Evolutionary conservation across 2,797 vertebrate genomes (phyloP).

Genomic region (Betta splendens): DNA sequence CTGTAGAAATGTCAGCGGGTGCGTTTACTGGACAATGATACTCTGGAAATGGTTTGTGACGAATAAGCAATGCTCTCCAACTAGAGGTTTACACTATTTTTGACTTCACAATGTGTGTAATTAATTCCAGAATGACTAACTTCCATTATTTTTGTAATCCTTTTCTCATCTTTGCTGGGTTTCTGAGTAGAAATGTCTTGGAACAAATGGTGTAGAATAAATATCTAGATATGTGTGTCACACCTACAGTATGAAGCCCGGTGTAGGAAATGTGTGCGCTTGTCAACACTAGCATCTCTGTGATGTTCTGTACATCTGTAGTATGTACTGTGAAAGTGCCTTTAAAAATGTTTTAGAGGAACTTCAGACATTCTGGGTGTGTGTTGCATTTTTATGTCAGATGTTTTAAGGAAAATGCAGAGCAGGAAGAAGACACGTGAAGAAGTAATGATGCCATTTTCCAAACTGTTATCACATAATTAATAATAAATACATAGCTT

Average conservation of each 20-base stretch:
- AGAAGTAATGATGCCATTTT: slow-evolving; percentile 78
- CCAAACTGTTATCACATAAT: slow-evolving; percentile 68
- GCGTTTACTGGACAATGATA: slow-evolving; percentile 46
- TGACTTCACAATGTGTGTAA: slow-evolving; percentile 66
- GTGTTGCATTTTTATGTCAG: slow-evolving; percentile 76
- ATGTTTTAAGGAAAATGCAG: slow-evolving; percentile 63
- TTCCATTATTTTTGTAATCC: slow-evolving; percentile 70
- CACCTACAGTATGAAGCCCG: slow-evolving; percentile 50
- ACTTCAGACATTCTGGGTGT: slow-evolving; percentile 87
- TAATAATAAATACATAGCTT: slow-evolving; percentile 84
- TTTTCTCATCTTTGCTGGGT: slow-evolving; percentile 44
- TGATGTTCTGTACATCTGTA: slow-evolving; percentile 91
- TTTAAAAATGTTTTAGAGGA: slow-evolving; percentile 92
- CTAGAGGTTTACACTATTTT: slow-evolving; percentile 66
- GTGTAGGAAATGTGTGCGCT: slow-evolving; percentile 57
- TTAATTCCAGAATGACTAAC: slow-evolving; percentile 68
- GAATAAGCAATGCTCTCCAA: slow-evolving; percentile 55
- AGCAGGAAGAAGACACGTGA: slow-evolving; percentile 50
- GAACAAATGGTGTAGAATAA: slow-evolving; percentile 53
- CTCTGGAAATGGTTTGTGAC: slow-evolving; percentile 49
- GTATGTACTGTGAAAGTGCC: slow-evolving; percentile 99
- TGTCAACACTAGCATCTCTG: slow-evolving; percentile 71
- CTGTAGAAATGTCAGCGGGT: slow-evolving; percentile 44
- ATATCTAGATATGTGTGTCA: slow-evolving; percentile 48
- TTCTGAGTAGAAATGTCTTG: slow-evolving; percentile 55